Percentiles rank a stretch among this genome's conserved stretches.
Conservation (phyloP, 2,113 vertebrate species). For the Ornithorhynchus anatinus region DNA sequence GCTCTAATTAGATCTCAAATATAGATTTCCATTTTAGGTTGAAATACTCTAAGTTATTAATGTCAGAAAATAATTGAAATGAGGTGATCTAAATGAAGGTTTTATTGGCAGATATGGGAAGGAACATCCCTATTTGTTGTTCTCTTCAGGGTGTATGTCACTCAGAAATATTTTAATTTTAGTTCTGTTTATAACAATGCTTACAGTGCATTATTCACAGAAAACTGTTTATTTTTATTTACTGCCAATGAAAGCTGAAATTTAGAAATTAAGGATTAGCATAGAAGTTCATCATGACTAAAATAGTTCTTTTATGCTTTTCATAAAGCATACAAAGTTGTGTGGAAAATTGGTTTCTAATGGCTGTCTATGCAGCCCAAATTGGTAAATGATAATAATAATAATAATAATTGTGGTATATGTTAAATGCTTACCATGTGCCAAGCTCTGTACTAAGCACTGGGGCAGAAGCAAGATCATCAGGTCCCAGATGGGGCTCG, state of each 20-base stretch:
- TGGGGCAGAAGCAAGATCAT: too few relatives aligned
- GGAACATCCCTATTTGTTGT: too few relatives aligned
- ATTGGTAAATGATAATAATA: too few relatives aligned
- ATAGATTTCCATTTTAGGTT: background rate
- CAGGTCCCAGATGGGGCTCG: too few relatives aligned
- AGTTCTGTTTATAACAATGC: background rate
- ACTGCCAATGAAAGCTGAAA: background rate
- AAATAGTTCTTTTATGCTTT: slow-evolving; percentile 4
- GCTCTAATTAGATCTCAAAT: background rate
- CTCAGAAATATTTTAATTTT: background rate
- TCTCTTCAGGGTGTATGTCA: too few relatives aligned
- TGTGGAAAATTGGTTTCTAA: background rate
- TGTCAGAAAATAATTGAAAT: background rate
- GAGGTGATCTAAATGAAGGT: background rate
- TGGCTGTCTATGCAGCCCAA: too few relatives aligned
- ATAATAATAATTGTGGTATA: too few relatives aligned
- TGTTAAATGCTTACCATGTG: too few relatives aligned
- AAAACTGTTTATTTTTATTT: background rate
- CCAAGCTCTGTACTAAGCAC: too few relatives aligned
- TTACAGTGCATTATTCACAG: too few relatives aligned
- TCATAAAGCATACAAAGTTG: background rate
- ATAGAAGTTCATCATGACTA: background rate
- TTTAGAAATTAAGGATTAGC: slow-evolving; percentile 1
- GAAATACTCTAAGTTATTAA: background rate
- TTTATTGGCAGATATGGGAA: background rate